Evolutionary conservation across 2,797 vertebrate genomes (phyloP), one percentile per base, ranked within the genome.

Genomic region (Benthosema pterotum): DNA sequence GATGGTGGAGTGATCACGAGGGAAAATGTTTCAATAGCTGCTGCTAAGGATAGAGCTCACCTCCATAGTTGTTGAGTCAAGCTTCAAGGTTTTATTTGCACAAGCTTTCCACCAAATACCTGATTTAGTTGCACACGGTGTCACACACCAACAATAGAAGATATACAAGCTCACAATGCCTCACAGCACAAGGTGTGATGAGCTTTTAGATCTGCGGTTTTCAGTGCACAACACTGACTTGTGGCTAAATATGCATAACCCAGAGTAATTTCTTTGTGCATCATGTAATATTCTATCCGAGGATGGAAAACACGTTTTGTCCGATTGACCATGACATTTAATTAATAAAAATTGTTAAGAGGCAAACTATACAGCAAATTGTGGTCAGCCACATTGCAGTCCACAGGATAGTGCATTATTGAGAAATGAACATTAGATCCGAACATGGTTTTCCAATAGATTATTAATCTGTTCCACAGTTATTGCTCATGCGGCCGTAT

Each of bases 1-100:
- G 57, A 77, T 78, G 71, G 80, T 66, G 75, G 52, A 78, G 66
- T 70, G 65, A 83, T 84, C 72, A 79, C 75, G 52, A 80, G 56
- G 63, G 61, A 66, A 69, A 60, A 61, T 59, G 60, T 76, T 83
- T 65, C 61, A 77, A 62, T 72, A 45, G 65, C 7, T 42, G 76
- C 63, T 69, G 14, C 22, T 68, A 62, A 62, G 71, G 67, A 71
- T 52, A 42, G 56, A 77, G 55, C 64, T 60, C 17, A 43, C 57
- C 38, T 62, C 58, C 43, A 64, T 66, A 62, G 43, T 66, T 73
- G 60, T 63, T 54, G 63, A 77, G 59, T n/a, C 38, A 15, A 68
- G 67, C 64, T 68, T 73, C 60, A 72, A 83, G 78, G 78, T 78
- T 65, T 52, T 58, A 52, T 50, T 64, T 72, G 67, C 60, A 7